phyloP scores from a whole-genome alignment of 1,140 invertebrate species.

The Acarapis woodi region DNA sequence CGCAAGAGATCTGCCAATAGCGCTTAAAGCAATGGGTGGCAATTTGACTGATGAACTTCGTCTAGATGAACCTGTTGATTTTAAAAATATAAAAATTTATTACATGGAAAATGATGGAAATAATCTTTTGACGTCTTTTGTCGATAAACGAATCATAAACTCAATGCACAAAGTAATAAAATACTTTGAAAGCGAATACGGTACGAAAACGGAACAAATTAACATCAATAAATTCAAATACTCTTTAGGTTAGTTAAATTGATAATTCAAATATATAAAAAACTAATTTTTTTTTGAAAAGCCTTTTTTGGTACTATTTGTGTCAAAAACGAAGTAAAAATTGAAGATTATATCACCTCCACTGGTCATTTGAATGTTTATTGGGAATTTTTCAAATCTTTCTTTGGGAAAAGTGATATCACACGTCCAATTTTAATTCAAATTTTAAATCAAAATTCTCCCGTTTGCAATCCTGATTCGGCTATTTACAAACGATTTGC shows the following conservation, averaged over 20 bases:
- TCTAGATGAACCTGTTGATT: slow-evolving; percentile 30
- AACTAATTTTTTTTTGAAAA: too few species aligned
- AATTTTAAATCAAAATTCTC: neutral
- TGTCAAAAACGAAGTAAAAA: too few species aligned
- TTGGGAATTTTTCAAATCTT: slow-evolving; percentile 38
- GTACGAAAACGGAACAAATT: too few species aligned
- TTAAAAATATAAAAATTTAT: slow-evolving; percentile 38
- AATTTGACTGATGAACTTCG: neutral
- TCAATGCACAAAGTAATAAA: slow-evolving; percentile 25
- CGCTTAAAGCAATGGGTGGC: neutral
- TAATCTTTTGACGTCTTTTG: slow-evolving; percentile 15
- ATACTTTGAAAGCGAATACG: slow-evolving; percentile 29
- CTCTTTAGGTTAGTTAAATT: too few species aligned
- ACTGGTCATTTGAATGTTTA: too few species aligned
- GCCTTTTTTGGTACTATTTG: too few species aligned
- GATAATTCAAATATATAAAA: too few species aligned
- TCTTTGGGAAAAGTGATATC: slow-evolving; percentile 2
- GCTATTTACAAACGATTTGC: too few species aligned
- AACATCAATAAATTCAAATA: too few species aligned
- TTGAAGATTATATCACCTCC: too few species aligned
- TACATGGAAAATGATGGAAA: slow-evolving; percentile 57
- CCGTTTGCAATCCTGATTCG: neutral
- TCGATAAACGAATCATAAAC: slow-evolving; percentile 33
- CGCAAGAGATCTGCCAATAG: neutral
- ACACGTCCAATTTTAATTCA: neutral